Evolutionary conservation across 2,113 vertebrate species (phyloP).

Genomic region (Neopipo cinnamomea): DNA sequence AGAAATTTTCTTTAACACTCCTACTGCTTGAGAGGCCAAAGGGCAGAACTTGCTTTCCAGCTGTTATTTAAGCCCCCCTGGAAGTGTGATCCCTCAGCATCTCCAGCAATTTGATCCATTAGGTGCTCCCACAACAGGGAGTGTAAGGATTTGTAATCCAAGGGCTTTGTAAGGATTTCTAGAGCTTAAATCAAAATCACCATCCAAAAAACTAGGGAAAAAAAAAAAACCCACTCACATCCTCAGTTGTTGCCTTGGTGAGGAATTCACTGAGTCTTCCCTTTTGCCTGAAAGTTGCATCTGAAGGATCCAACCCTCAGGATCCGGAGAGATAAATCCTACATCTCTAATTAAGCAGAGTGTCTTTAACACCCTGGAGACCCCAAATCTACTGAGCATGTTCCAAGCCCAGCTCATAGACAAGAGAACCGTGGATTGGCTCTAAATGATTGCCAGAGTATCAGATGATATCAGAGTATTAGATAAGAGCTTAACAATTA

Average conservation of each 20-base stretch:
- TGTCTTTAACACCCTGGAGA: neutral
- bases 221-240: neutral
- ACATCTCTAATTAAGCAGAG: neutral
- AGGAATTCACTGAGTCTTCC: neutral
- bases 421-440: neutral
- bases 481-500: neutral
- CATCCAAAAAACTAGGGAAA: neutral
- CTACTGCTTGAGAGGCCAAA: neutral
- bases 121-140: neutral
- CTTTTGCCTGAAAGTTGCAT: neutral
- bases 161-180: neutral
- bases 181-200: neutral
- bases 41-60: neutral
- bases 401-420: neutral
- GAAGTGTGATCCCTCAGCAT: neutral
- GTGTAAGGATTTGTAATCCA: no score
- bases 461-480: neutral
- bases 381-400: neutral
- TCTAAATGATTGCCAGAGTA: neutral
- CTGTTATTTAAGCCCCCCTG: neutral
- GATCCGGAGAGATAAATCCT: neutral
- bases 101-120: conserved; percentile 17
- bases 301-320: neutral
- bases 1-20: neutral
- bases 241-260: neutral